These are phyloP conservation scores for Istiophorus platypterus DNA, from an alignment of 2,113 vertebrate species.

Conservation along the genomic window DNA sequence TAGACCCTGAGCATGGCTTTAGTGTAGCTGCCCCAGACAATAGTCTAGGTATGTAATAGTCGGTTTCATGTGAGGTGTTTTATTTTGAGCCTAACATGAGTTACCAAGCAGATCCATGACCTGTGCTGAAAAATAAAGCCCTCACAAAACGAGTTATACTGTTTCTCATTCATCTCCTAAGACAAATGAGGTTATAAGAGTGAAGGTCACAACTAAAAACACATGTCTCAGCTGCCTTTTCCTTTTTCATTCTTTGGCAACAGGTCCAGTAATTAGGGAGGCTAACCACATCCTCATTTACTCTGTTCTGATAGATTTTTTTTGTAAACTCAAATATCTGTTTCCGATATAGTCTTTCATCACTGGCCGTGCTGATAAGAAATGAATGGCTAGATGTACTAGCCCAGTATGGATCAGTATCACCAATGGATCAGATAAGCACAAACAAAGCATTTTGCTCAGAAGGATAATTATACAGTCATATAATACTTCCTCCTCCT, in stretches of 20 bases:
- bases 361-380: slow-evolving; percentile 61
- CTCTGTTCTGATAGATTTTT: slow-evolving; percentile 56
- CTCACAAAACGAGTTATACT: slow-evolving; percentile 23
- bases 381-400: slow-evolving; percentile 52
- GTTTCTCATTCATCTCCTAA: slow-evolving; percentile 43
- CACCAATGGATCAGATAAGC: slow-evolving; percentile 75
- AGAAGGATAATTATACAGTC: slow-evolving; percentile 70
- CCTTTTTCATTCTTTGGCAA: slow-evolving; percentile 66
- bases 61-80: slow-evolving; percentile 27
- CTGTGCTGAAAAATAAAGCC: slow-evolving; percentile 38
- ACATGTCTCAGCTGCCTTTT: slow-evolving; percentile 66
- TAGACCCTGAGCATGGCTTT: slow-evolving; percentile 9
- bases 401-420: slow-evolving; percentile 62
- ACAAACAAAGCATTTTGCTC: slow-evolving; percentile 73
- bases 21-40: slow-evolving; percentile 14
- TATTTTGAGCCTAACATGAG: slow-evolving; percentile 21
- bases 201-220: slow-evolving; percentile 67
- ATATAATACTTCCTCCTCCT: slow-evolving; percentile 73
- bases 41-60: not conserved
- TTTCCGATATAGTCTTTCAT: slow-evolving; percentile 69
- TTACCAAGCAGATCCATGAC: slow-evolving; percentile 15
- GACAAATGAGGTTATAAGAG: slow-evolving; percentile 59
- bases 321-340: slow-evolving; percentile 55
- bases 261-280: slow-evolving; percentile 73
- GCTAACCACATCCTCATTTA: slow-evolving; percentile 80